Conservation (phyloP, 1,140 invertebrate genomes). For the Zophobas atratus region DNA sequence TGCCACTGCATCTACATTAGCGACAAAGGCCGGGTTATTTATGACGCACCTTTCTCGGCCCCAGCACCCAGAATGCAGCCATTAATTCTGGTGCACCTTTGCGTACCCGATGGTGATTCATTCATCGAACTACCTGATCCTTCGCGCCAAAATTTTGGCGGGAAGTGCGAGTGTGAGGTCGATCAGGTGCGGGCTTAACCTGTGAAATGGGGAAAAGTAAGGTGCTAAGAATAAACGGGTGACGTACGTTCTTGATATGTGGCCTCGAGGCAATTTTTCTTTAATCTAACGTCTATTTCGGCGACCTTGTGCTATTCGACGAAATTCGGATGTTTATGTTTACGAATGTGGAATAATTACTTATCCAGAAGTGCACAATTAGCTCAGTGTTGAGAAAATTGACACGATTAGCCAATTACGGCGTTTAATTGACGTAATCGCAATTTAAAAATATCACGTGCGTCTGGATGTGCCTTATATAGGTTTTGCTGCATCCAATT, state of each 20-base stretch:
- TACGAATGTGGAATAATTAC: neutral
- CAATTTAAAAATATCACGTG: neutral
- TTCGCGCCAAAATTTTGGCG: slow-evolving; percentile 17
- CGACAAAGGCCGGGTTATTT: neutral
- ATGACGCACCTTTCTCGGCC: neutral
- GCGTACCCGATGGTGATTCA: slow-evolving; percentile 2
- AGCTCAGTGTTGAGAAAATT: slow-evolving; percentile 1
- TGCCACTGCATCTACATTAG: neutral
- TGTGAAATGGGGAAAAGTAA: neutral
- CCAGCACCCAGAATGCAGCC: neutral
- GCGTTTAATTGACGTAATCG: slow-evolving; percentile 1
- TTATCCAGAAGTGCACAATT: slow-evolving; percentile 2
- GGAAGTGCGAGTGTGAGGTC: slow-evolving; percentile 4
- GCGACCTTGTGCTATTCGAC: neutral
- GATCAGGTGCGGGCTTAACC: slow-evolving; percentile 18
- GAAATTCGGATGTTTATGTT: slow-evolving; percentile 30
- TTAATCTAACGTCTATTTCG: neutral
- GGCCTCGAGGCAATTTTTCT: slow-evolving; percentile 4
- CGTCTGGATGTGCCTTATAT: neutral
- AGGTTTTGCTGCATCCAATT: slow-evolving; percentile 26
- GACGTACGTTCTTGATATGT: neutral
- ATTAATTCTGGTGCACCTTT: slow-evolving; percentile 4
- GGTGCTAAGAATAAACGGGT: slow-evolving; percentile 6
- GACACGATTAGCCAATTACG: slow-evolving; percentile 10
- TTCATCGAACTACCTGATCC: slow-evolving; percentile 23